A percentile compares a stretch with the other conserved stretches of the same genome.
These are phyloP conservation scores for Sander lucioperca DNA, from an alignment of 2,113 vertebrate genomes.

Conservation along the genomic window DNA sequence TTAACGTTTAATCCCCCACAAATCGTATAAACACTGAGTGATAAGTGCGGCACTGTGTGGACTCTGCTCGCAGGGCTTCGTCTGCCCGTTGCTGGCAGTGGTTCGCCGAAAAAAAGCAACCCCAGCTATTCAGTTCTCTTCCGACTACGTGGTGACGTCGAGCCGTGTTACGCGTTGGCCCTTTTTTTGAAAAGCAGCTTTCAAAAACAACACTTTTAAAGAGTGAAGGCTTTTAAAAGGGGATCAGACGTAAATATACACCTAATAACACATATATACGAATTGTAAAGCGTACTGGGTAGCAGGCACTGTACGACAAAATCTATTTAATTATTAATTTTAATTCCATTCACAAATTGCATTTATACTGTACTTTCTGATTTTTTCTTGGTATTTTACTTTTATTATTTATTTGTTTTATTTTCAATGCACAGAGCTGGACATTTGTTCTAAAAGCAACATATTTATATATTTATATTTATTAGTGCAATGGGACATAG, in stretches of 20 bases:
- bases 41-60: background rate
- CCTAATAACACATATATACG: background rate
- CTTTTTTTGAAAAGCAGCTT: background rate
- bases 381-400: background rate
- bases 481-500: background rate
- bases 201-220: background rate
- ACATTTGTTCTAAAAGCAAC: background rate
- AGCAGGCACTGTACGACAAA: background rate
- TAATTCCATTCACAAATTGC: background rate
- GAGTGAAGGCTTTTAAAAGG: background rate
- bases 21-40: background rate
- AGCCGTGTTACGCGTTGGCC: background rate
- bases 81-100: slow-evolving; percentile 42
- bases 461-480: too few species aligned
- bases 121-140: slow-evolving; percentile 25
- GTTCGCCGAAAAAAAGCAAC: slow-evolving; percentile 20
- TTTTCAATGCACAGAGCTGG: background rate
- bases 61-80: background rate
- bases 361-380: background rate
- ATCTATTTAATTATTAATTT: too few species aligned
- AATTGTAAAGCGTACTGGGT: background rate
- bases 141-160: slow-evolving; percentile 56
- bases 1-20: background rate
- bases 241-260: background rate
- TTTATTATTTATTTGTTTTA: background rate